Conservation (phyloP, 2,113 vertebrate species). For the Pluvialis apricaria region DNA sequence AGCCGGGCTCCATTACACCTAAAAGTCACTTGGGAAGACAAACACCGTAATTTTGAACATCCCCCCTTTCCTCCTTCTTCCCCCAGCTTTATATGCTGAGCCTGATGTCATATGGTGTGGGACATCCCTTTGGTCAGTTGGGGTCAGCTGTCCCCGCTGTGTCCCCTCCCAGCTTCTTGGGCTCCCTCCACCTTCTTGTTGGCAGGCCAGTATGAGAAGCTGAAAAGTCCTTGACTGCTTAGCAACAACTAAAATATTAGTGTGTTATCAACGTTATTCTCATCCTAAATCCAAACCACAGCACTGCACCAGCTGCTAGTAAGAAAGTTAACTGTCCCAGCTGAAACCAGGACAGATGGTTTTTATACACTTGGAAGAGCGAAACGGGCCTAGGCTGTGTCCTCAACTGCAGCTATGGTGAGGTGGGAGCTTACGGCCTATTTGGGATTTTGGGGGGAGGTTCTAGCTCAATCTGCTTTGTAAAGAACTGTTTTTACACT, state of each 20-base stretch:
- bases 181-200: not conserved
- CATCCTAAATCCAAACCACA: not conserved
- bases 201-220: not conserved
- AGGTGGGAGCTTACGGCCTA: not conserved
- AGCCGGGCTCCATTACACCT: not conserved
- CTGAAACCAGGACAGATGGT: not conserved
- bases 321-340: not conserved
- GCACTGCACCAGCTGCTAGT: not conserved
- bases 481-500: not conserved
- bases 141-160: not conserved
- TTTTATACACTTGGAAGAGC: not conserved
- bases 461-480: not conserved
- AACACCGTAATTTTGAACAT: not conserved
- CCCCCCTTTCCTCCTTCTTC: not conserved
- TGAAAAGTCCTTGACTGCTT: not conserved
- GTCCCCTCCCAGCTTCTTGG: not conserved
- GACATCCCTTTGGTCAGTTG: not conserved
- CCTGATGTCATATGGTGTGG: not conserved
- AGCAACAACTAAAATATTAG: not conserved
- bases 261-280: not conserved
- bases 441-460: not conserved
- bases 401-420: not conserved
- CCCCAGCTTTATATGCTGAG: not conserved
- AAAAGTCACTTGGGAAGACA: not conserved
- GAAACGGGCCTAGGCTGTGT: not conserved